phyloP scores from a whole-genome alignment of 1,140 invertebrate species.

The Wasmannia auropunctata region DNA sequence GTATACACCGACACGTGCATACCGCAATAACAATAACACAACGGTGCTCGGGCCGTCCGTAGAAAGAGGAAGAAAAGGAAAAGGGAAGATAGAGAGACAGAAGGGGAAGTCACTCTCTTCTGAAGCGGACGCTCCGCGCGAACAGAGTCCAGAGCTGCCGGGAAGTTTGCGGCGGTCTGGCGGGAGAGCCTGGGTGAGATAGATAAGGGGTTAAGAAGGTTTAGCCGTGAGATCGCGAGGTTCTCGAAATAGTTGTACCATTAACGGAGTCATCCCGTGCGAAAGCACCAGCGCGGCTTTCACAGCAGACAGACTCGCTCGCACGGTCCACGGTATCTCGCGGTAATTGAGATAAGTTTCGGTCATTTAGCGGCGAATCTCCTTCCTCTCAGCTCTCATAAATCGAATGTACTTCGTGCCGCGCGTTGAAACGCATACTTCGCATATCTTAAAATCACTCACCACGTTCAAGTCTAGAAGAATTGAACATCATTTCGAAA shows the following conservation, averaged over 20 bases:
- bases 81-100: background rate
- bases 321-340: conserved; percentile 66
- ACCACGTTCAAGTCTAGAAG: background rate
- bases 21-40: conserved; percentile 77
- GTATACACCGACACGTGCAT: conserved; percentile 57
- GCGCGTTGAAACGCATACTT: conserved; percentile 1
- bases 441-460: background rate
- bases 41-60: conserved; percentile 3
- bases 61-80: conserved; percentile 1
- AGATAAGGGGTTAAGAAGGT: conserved; percentile 79
- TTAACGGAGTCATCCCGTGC: conserved; percentile 75
- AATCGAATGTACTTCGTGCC: conserved; percentile 33
- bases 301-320: conserved; percentile 44
- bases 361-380: conserved; percentile 53
- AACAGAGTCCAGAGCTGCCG: conserved; percentile 55
- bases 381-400: conserved; percentile 28
- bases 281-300: conserved; percentile 66
- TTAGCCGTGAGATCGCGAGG: conserved; percentile 79
- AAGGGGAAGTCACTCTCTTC: conserved; percentile 21
- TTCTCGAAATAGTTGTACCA: conserved; percentile 80
- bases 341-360: conserved; percentile 71
- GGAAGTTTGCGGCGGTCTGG: conserved; percentile 42
- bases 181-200: conserved; percentile 68
- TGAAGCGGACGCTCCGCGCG: conserved; percentile 42
- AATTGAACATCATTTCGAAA: background rate